These are phyloP conservation scores for Neopelma chrysocephalum DNA, from an alignment of 2,797 vertebrate genomes.

Conservation along the genomic window DNA sequence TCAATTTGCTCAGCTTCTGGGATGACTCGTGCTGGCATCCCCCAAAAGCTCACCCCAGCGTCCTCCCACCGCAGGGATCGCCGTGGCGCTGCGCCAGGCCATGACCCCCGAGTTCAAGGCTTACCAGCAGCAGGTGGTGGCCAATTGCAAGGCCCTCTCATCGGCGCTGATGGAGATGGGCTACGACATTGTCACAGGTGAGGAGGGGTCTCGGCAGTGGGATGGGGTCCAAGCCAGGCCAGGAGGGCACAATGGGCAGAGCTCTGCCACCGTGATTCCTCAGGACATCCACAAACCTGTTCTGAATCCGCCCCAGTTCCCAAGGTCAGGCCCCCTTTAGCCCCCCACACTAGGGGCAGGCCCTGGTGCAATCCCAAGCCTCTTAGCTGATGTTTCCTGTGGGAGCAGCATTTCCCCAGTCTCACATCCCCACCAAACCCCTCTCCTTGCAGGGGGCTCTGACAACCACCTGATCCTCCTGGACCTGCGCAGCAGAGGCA, in stretches of 20 bases:
- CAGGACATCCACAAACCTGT: not conserved
- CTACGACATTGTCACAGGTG: conserved; percentile 93
- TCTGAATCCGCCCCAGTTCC: not conserved
- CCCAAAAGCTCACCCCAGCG: not conserved
- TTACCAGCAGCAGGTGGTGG: conserved; percentile 90
- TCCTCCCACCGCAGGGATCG: conserved; percentile 80
- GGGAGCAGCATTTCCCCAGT: rapidly evolving
- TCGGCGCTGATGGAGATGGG: conserved; percentile 78
- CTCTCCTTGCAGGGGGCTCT: conserved; percentile 84
- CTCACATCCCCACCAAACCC: not conserved
- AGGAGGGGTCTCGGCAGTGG: rapidly evolving
- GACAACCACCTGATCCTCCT: conserved; percentile 95
- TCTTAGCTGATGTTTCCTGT: rapidly evolving
- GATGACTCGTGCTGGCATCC: not conserved
- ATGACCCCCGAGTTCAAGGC: conserved; percentile 88
- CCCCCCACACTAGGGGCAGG: not conserved
- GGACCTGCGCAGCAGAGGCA: conserved; percentile 89
- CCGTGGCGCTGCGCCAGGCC: conserved; percentile 92
- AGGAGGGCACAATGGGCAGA: rapidly evolving
- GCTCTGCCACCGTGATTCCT: not conserved
- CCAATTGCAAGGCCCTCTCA: conserved; percentile 86
- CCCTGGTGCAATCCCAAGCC: not conserved
- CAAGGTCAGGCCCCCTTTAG: not conserved
- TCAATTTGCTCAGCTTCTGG: not conserved
- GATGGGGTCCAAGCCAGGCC: not conserved